phyloP scores from a whole-genome alignment of 2,797 vertebrate species.

The Falco concolor region DNA sequence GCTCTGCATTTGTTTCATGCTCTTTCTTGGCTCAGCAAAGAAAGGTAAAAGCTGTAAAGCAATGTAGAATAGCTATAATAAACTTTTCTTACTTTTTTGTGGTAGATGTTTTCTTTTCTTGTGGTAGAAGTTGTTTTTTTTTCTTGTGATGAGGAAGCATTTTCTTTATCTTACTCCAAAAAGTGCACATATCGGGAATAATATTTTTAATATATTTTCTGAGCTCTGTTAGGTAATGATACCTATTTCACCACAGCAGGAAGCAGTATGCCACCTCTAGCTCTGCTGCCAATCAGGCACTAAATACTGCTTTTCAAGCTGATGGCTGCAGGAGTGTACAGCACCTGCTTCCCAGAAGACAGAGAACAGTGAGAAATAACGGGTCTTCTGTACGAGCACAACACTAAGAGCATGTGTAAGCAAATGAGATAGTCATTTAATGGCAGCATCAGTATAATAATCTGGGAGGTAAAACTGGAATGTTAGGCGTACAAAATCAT shows the following conservation, averaged over 20 bases:
- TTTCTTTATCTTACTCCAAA: not conserved
- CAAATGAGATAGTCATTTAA: not conserved
- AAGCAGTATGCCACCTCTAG: not conserved
- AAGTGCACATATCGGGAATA: not conserved
- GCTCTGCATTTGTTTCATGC: not conserved
- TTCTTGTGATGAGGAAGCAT: not conserved
- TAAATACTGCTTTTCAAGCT: not conserved
- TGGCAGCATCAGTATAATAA: not conserved
- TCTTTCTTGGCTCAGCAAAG: not conserved
- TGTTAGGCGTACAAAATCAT: not conserved
- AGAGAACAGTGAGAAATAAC: not conserved
- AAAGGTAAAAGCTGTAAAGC: not conserved
- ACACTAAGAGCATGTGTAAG: not conserved
- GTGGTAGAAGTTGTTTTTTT: not conserved
- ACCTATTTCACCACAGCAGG: not conserved
- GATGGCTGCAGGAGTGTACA: not conserved
- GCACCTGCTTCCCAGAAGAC: not conserved
- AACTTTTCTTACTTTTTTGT: not conserved
- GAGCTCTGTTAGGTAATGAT: not conserved
- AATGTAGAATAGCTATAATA: not conserved
- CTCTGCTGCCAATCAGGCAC: not conserved
- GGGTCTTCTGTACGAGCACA: not conserved
- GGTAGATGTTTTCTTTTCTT: not conserved
- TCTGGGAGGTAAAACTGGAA: not conserved
- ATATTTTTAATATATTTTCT: not conserved